Conservation (phyloP, 2,888 invertebrate genomes). For the Ischnura elegans region DNA sequence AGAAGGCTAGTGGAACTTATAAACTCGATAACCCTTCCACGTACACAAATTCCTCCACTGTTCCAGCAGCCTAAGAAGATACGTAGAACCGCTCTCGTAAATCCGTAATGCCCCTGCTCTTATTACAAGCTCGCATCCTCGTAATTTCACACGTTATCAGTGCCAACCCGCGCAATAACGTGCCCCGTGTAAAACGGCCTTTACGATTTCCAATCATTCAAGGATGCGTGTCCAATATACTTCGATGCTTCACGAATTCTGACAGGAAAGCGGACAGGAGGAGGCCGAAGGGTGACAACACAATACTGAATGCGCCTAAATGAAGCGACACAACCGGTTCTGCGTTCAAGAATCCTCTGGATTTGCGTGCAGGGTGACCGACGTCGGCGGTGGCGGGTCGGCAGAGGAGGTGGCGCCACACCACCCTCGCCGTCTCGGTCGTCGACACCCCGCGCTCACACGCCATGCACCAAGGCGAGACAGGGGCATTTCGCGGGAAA, state of each 20-base stretch:
- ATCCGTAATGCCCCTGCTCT: too few relatives aligned
- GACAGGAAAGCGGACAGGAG: background rate
- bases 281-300: background rate
- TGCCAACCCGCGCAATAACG: too few relatives aligned
- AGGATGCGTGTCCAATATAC: background rate
- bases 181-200: too few relatives aligned
- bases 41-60: too few relatives aligned
- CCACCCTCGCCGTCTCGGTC: background rate
- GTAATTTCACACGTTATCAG: too few relatives aligned
- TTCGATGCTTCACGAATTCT: background rate
- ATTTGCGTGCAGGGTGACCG: background rate
- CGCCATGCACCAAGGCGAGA: background rate
- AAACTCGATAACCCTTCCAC: too few relatives aligned
- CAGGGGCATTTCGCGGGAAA: background rate
- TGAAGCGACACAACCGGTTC: conserved; percentile 41
- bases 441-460: conserved; percentile 37
- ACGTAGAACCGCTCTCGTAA: too few relatives aligned
- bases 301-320: background rate
- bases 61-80: too few relatives aligned
- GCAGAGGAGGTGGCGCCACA: background rate
- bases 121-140: too few relatives aligned
- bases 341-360: conserved; percentile 40
- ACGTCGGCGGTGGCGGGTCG: background rate
- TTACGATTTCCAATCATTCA: background rate
- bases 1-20: too few relatives aligned